A percentile compares a stretch with the other conserved stretches of the same genome.
Evolutionary conservation across 2,797 vertebrate species (phyloP).

Genomic region (Nasua narica): DNA sequence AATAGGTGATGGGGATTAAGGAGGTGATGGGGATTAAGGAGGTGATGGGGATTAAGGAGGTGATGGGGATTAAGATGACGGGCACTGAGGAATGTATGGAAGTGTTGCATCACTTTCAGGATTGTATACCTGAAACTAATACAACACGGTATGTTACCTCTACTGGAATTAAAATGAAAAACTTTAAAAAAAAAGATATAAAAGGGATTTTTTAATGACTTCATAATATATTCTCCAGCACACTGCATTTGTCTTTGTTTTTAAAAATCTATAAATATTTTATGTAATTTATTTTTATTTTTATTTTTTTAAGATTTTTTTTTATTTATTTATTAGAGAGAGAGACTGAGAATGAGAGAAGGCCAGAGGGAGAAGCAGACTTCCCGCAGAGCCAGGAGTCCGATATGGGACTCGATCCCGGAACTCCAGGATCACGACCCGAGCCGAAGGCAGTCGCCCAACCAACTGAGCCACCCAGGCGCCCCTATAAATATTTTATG

Average conservation of each 20-base stretch:
- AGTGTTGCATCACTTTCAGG: background rate
- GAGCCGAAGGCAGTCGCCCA: too few species aligned
- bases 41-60: background rate
- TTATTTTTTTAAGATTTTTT: too few species aligned
- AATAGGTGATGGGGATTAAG: background rate
- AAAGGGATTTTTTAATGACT: slow-evolving; percentile 2
- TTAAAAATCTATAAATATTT: background rate
- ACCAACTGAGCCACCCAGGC: too few species aligned
- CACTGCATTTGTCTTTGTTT: background rate
- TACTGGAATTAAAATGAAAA: background rate
- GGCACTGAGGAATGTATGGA: background rate
- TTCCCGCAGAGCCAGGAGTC: too few species aligned
- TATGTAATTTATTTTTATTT: background rate
- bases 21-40: background rate
- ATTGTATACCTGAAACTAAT: background rate
- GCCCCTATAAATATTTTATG: background rate
- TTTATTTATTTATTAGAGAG: too few species aligned
- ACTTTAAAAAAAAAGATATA: background rate
- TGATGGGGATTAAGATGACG: background rate
- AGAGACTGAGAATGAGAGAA: too few species aligned
- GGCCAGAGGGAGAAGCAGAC: too few species aligned
- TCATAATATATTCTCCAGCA: background rate
- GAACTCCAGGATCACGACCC: too few species aligned
- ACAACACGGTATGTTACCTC: background rate
- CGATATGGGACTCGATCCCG: too few species aligned